Evolutionary conservation across 2,113 vertebrate genomes (phyloP).

Genomic region (Pachypanchax playfairii): DNA sequence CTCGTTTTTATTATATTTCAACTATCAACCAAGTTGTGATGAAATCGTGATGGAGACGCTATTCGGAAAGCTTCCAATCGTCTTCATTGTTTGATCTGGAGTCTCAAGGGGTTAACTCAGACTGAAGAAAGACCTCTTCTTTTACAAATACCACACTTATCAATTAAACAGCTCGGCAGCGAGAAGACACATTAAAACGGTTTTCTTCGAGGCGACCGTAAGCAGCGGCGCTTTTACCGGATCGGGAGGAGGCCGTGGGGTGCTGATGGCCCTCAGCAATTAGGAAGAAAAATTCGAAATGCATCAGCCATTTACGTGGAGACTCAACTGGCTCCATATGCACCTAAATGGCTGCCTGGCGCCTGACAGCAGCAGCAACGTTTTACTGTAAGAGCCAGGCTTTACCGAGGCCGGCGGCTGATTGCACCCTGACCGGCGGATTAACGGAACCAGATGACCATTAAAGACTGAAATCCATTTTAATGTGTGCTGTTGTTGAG

Average conservation of each 20-base stretch:
- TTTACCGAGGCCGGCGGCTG: constrained; percentile 23
- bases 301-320: constrained; percentile 86
- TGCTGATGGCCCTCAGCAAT: constrained; percentile 77
- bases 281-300: constrained; percentile 79
- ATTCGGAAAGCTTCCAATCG: constrained; percentile 65
- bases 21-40: constrained; percentile 21
- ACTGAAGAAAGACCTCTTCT: constrained; percentile 54
- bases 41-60: constrained; percentile 44
- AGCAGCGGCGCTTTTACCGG: constrained; percentile 37
- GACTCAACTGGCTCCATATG: constrained; percentile 81
- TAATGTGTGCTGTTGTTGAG: constrained; percentile 46
- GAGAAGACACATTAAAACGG: constrained; percentile 3
- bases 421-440: constrained; percentile 36
- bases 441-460: constrained; percentile 47
- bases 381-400: constrained; percentile 40
- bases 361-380: constrained; percentile 65
- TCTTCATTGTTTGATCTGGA: constrained; percentile 82
- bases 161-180: constrained; percentile 17
- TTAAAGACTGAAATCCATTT: constrained; percentile 59
- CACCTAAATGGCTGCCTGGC: constrained; percentile 84
- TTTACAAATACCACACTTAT: constrained; percentile 19
- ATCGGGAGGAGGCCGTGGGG: constrained; percentile 55
- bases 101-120: constrained; percentile 80
- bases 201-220: constrained; percentile 21
- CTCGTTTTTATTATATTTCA: neutral